These are phyloP conservation scores for Bothrops alternatus DNA, from an alignment of 2,797 vertebrate species.

Conservation along the genomic window DNA sequence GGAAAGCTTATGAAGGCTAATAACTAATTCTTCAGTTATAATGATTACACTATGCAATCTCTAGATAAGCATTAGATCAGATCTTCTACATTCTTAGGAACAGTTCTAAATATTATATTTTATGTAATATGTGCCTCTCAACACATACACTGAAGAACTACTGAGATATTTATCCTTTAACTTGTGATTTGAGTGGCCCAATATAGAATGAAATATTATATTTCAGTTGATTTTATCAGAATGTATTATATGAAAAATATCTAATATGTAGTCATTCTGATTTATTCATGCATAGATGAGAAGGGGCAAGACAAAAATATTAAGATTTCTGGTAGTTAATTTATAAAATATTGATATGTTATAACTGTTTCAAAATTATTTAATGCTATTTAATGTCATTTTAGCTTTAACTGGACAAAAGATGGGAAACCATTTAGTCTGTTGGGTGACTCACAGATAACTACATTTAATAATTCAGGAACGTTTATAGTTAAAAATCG, in stretches of 20 bases:
- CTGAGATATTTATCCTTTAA: background rate
- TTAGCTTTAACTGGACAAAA: conserved; percentile 92
- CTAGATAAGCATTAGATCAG: background rate
- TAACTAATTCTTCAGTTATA: background rate
- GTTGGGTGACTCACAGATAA: conserved; percentile 79
- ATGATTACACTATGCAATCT: background rate
- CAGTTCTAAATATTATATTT: background rate
- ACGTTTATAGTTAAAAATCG: conserved; percentile 91
- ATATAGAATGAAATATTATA: background rate
- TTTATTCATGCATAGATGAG: background rate
- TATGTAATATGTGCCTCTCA: background rate
- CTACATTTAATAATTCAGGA: conserved; percentile 80
- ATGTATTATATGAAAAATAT: background rate
- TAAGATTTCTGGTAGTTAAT: background rate
- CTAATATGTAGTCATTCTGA: background rate
- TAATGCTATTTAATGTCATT: conserved; percentile 23
- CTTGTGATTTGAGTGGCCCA: background rate
- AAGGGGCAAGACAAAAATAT: background rate
- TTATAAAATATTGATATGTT: background rate
- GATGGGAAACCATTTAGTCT: conserved; percentile 87
- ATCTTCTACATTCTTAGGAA: background rate
- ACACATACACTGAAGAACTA: background rate
- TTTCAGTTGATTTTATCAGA: conserved; percentile 12
- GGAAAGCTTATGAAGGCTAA: background rate
- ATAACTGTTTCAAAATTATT: background rate